A percentile compares a stretch with the other conserved stretches of the same genome.
Evolutionary conservation across 2,113 vertebrate species (phyloP).

Genomic region (Gambusia holbrooki): DNA sequence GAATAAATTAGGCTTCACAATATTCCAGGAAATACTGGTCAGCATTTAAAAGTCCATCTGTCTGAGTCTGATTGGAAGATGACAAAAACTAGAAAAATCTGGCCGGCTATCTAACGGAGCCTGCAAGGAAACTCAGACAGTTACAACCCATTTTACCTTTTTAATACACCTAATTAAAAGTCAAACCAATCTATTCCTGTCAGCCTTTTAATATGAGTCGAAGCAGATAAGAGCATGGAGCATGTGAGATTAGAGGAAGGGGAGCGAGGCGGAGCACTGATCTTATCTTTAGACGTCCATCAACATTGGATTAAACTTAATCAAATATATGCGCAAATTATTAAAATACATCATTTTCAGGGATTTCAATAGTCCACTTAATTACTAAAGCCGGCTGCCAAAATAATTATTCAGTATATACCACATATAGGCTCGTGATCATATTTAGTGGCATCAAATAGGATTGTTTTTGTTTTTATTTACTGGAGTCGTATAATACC

Average conservation of each 20-base stretch:
- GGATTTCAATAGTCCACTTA: background rate
- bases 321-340: conserved; percentile 10
- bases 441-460: too few relatives aligned
- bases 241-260: conserved; percentile 34
- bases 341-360: background rate
- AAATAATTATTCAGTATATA: background rate
- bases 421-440: background rate
- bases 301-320: conserved; percentile 32
- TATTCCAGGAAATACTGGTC: background rate
- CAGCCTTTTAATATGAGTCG: conserved; percentile 46
- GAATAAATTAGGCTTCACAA: background rate
- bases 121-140: background rate
- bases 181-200: conserved; percentile 61
- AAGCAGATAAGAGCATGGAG: conserved; percentile 52
- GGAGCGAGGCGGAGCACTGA: conserved; percentile 28
- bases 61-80: conserved; percentile 1
- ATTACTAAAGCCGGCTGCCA: background rate
- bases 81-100: background rate
- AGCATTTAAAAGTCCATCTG: conserved; percentile 5
- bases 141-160: conserved; percentile 40
- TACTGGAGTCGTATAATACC: too few relatives aligned
- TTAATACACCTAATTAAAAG: conserved; percentile 69
- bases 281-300: conserved; percentile 54
- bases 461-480: too few relatives aligned
- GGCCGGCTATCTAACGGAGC: background rate